Percentiles rank a stretch among this genome's conserved stretches.
phyloP scores from a whole-genome alignment of 1,140 invertebrate genomes.

The Hydropsyche tenuis region DNA sequence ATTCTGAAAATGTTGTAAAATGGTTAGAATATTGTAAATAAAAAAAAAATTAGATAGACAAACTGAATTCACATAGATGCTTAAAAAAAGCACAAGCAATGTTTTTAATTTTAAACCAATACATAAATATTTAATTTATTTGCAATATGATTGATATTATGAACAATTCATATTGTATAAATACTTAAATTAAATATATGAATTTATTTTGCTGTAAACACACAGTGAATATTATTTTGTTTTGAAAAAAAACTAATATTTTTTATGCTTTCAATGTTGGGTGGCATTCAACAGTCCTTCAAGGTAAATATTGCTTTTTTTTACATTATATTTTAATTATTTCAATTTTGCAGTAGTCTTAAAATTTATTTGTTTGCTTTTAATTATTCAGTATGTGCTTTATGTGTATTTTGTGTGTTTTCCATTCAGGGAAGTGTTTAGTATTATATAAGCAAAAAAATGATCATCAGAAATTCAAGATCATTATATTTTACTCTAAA shows the following conservation, averaged over 20 bases:
- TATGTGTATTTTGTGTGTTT: background rate
- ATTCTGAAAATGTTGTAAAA: too few species aligned
- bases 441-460: too few species aligned
- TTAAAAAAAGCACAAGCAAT: slow-evolving; percentile 16
- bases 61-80: slow-evolving; percentile 30
- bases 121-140: background rate
- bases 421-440: too few species aligned
- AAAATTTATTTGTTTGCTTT: slow-evolving; percentile 44
- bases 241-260: slow-evolving; percentile 48
- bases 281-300: slow-evolving; percentile 50
- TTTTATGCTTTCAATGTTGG: slow-evolving; percentile 51
- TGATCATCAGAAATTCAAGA: too few species aligned
- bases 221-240: slow-evolving; percentile 15
- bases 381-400: slow-evolving; percentile 18
- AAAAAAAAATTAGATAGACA: slow-evolving; percentile 7
- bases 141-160: background rate
- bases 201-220: slow-evolving; percentile 1
- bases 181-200: slow-evolving; percentile 10
- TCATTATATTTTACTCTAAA: too few species aligned
- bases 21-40: too few species aligned
- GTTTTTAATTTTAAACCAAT: background rate
- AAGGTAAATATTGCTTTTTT: slow-evolving; percentile 49
- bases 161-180: background rate
- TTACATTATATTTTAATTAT: slow-evolving; percentile 38
- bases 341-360: slow-evolving; percentile 43